Evolutionary conservation across 2,888 invertebrate genomes (phyloP).

Genomic region (Xestia ashworthii): DNA sequence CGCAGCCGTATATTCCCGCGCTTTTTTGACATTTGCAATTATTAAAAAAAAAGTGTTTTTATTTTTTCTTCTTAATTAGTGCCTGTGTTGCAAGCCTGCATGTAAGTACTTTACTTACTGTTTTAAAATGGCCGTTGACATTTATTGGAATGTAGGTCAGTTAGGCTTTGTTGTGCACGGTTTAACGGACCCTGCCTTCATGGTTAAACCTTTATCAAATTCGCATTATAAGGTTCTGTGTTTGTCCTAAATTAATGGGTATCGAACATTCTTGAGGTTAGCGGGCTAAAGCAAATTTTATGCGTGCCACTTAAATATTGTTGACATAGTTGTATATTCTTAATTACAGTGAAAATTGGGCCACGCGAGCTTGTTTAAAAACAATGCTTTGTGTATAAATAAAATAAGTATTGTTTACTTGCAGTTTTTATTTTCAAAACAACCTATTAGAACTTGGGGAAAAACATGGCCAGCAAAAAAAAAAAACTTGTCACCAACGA

Average conservation of each 20-base stretch:
- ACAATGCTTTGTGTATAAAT: not conserved
- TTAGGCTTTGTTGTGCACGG: slow-evolving; percentile 71
- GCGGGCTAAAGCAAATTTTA: slow-evolving; percentile 2
- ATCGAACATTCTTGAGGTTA: slow-evolving; percentile 7
- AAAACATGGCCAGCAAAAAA: not conserved
- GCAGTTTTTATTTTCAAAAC: not conserved
- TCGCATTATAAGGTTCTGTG: slow-evolving; percentile 49
- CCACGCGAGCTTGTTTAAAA: not conserved
- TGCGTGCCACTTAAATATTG: slow-evolving; percentile 26
- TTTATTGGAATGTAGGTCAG: slow-evolving; percentile 78
- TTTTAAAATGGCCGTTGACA: slow-evolving; percentile 74
- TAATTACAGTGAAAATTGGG: slow-evolving; percentile 20
- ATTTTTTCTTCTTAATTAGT: slow-evolving; percentile 71
- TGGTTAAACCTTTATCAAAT: slow-evolving; percentile 65
- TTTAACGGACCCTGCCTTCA: slow-evolving; percentile 68
- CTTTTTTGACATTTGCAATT: slow-evolving; percentile 74
- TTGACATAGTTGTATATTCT: slow-evolving; percentile 13
- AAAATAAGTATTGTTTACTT: not conserved
- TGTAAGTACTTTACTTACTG: slow-evolving; percentile 81
- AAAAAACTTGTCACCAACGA: not conserved
- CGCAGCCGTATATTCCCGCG: slow-evolving; percentile 81
- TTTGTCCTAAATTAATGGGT: slow-evolving; percentile 22
- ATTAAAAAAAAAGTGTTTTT: slow-evolving; percentile 61
- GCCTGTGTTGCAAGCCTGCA: slow-evolving; percentile 74
- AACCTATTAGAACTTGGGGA: not conserved